These are phyloP conservation scores for Sepiola atlantica DNA, from an alignment of 2,888 invertebrate species.

Conservation along the genomic window DNA sequence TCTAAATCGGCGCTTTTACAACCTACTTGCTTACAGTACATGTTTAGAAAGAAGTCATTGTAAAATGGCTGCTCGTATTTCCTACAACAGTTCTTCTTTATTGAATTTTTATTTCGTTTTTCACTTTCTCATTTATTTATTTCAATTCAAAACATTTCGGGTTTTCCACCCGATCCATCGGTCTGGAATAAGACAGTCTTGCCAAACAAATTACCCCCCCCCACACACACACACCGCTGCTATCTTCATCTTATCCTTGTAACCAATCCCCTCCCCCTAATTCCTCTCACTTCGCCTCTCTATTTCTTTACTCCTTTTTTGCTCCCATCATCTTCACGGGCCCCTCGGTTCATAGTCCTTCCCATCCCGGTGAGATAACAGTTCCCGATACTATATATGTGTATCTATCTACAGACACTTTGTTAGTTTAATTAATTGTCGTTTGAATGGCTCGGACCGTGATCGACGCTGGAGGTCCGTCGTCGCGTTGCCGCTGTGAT, in stretches of 20 bases:
- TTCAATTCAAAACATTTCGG: background rate
- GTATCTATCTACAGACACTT: slow-evolving; percentile 10
- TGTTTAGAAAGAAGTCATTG: background rate
- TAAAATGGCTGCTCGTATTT: background rate
- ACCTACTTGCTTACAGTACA: background rate
- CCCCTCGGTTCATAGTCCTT: background rate
- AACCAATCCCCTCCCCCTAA: too few species aligned
- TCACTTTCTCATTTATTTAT: background rate
- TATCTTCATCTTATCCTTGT: background rate
- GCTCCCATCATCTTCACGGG: background rate
- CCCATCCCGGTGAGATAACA: slow-evolving; percentile 11
- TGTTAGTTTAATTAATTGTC: slow-evolving; percentile 32
- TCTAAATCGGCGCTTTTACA: background rate
- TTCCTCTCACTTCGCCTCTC: background rate
- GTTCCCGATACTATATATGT: background rate
- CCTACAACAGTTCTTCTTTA: background rate
- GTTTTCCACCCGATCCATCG: background rate
- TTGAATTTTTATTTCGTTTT: background rate
- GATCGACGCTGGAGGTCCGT: slow-evolving; percentile 16
- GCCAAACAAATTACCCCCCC: background rate
- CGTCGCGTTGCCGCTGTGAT: background rate
- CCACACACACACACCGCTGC: background rate
- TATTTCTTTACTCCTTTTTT: background rate
- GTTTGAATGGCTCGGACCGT: slow-evolving; percentile 32
- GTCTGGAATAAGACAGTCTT: background rate